Percentiles rank a stretch among this genome's conserved stretches.
Evolutionary conservation across 1,140 invertebrate species (phyloP).

Genomic region (Pachypeltis micranthus): DNA sequence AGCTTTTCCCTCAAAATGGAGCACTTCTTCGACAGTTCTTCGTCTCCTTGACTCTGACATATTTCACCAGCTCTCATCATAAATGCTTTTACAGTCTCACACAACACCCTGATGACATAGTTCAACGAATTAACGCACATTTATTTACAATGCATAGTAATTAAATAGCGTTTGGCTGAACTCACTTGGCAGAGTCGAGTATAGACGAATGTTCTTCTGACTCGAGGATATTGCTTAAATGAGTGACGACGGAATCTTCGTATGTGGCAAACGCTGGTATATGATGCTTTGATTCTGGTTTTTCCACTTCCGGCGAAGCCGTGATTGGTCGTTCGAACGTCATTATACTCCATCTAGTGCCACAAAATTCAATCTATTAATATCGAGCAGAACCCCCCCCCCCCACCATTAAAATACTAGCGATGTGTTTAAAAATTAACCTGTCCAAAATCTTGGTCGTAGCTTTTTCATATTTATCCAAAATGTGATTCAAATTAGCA

Average conservation of each 20-base stretch:
- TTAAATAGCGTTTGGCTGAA: too few relatives aligned
- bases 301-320: constrained; percentile 41
- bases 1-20: constrained; percentile 64
- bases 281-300: constrained; percentile 39
- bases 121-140: background rate
- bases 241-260: constrained; percentile 66
- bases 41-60: constrained; percentile 44
- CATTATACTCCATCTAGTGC: constrained; percentile 81
- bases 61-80: constrained; percentile 47
- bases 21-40: constrained; percentile 54
- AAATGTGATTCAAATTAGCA: constrained; percentile 75
- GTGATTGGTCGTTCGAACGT: constrained; percentile 68
- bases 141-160: constrained; percentile 1
- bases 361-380: too few relatives aligned
- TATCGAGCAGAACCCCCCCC: too few relatives aligned
- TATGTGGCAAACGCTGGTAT: constrained; percentile 41
- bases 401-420: too few relatives aligned
- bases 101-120: constrained; percentile 49
- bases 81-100: constrained; percentile 71
- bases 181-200: constrained; percentile 61
- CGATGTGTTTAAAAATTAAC: too few relatives aligned
- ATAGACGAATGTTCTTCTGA: constrained; percentile 65
- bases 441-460: constrained; percentile 93
- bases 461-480: constrained; percentile 88
- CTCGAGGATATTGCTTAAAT: constrained; percentile 78